phyloP scores from a whole-genome alignment of 2,888 invertebrate species.

The Cephus rjabovi region DNA sequence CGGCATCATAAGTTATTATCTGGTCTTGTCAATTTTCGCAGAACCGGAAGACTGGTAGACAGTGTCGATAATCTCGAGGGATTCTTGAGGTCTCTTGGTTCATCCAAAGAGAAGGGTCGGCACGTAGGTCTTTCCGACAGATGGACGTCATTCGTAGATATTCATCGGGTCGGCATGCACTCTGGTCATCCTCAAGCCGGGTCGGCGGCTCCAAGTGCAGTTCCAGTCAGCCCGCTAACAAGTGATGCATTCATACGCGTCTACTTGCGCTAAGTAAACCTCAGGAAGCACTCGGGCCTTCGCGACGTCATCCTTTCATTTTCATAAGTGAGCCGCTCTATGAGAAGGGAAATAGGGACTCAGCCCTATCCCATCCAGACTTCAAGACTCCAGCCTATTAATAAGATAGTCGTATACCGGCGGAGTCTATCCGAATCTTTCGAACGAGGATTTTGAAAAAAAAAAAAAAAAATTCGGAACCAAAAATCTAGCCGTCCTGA shows the following conservation, averaged over 20 bases:
- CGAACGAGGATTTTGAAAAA: neutral
- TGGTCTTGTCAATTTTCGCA: neutral
- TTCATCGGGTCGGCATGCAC: neutral
- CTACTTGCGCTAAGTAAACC: slow-evolving; percentile 47
- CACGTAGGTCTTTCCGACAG: no score
- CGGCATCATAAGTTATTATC: neutral
- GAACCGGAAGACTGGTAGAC: neutral
- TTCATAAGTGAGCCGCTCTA: slow-evolving; percentile 3
- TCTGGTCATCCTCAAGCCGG: neutral
- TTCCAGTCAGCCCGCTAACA: slow-evolving; percentile 29
- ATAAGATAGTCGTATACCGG: neutral
- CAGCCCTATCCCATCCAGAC: neutral
- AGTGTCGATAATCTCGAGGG: no score
- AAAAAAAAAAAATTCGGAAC: neutral
- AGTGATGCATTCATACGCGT: slow-evolving; percentile 46
- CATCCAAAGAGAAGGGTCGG: neutral
- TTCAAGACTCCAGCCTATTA: neutral
- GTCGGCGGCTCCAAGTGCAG: slow-evolving; percentile 11
- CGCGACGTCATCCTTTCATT: slow-evolving; percentile 15
- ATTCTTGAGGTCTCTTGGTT: neutral
- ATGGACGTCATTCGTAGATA: neutral
- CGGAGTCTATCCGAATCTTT: neutral
- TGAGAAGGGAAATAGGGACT: neutral
- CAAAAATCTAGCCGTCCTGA: neutral
- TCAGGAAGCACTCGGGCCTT: slow-evolving; percentile 22